Base-by-base conservation (phyloP, 1,140 invertebrate species). In the Ladona fulva region DNA sequence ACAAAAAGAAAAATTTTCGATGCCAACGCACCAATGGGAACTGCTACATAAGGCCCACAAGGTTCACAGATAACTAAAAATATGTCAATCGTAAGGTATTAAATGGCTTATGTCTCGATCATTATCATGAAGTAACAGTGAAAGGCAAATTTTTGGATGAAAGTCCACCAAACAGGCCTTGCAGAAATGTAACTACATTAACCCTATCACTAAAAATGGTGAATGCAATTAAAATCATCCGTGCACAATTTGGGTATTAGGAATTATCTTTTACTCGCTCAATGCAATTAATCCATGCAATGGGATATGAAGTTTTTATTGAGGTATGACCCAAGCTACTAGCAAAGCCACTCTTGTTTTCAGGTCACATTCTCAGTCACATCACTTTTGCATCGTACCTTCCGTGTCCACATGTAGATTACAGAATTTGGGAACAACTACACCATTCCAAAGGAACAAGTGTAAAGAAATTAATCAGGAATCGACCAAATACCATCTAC, bases 281-380 rank as follows among this genome's bases (percentile, higher is more conserved):
- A 66, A 66, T 66, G 52, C 52, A 66, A 66, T 66, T 66, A 66
- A 66, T 66, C 52, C 52, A 66, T 66, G 52, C 52, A 66, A 66
- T 66, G 52, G 52, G 12, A 66, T 66, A 66, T 6, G 52, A 66
- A 3, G 52, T 66, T 66, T 66, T 19, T 66, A 37, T 66, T 66
- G 52, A 66, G 52, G n/a, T 66, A 66, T 66, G 52, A 66, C 52
- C 52, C 3, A 66, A 66, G n/a, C 52, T 66, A 66, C 52, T 16
- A 66, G 52, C 52, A 66, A 66, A 66, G 52, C 52, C 52, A 66
- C 52, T 66, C n/a, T 66, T 37, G 29, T 5, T 22, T 66, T 22
- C 52, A 19, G 52, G 52, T 66, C 52, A 66, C 52, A 66, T 16
- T 66, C n/a, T 66, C 52, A 66, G 52, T 66, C 52, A 52, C 44